phyloP scores from a whole-genome alignment of 2,113 vertebrate species.

The Phalacrocorax pelagicus region DNA sequence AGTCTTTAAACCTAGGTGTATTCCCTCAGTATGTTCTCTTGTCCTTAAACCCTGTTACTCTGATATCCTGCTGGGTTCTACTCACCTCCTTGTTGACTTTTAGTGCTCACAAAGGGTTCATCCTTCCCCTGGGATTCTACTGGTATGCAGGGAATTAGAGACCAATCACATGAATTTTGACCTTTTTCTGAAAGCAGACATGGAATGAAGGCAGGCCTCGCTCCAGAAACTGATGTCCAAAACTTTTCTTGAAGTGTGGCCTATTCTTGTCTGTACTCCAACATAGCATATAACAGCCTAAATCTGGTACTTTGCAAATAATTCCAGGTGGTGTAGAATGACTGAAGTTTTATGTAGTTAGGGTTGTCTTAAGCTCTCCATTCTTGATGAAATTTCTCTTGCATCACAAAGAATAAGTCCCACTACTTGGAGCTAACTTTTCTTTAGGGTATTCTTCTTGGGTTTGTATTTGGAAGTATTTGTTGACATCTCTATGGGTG shows the following conservation, averaged over 20 bases:
- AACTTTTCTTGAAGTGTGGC: accelerated
- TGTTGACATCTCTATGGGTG: background rate
- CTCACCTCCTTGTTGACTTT: background rate
- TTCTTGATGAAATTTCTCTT: background rate
- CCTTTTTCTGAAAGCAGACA: background rate
- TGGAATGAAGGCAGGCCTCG: background rate
- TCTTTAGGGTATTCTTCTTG: background rate
- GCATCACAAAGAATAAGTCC: background rate
- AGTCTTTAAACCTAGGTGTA: too few species aligned
- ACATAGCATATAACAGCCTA: background rate
- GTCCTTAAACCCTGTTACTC: background rate
- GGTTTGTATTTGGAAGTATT: background rate
- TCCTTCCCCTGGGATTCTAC: background rate
- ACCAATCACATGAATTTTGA: background rate
- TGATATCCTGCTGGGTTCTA: background rate
- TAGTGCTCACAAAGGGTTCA: background rate
- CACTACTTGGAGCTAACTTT: background rate
- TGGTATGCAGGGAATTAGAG: background rate
- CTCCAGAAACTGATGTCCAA: background rate
- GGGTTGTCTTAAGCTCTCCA: background rate
- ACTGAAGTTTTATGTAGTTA: background rate
- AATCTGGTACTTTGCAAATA: background rate
- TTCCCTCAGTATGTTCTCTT: background rate
- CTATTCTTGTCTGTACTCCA: background rate
- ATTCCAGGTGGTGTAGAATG: background rate